Percentiles rank a stretch among this genome's conserved stretches.
Conservation (phyloP, 1,140 invertebrate species). For the Papilio polytes region DNA sequence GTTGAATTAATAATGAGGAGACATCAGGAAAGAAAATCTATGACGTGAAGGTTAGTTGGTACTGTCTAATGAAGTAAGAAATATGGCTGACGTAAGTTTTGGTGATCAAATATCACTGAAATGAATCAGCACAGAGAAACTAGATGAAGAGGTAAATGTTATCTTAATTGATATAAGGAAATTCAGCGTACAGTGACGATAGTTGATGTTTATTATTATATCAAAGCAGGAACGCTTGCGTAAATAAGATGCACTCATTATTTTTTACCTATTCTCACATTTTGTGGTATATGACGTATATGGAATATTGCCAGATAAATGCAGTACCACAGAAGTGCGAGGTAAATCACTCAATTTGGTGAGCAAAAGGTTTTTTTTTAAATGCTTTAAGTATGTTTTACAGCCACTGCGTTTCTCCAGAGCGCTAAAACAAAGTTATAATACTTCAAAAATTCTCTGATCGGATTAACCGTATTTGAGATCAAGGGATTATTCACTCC, state of each 20-base stretch:
- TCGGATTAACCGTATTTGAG: background rate
- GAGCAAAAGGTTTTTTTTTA: background rate
- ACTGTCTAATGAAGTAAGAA: background rate
- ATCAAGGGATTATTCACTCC: background rate
- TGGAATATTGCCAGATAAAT: conserved; percentile 29
- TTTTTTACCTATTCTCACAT: conserved; percentile 1
- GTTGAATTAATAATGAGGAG: background rate
- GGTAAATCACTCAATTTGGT: background rate
- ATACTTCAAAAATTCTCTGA: too few relatives aligned
- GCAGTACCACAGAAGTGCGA: background rate
- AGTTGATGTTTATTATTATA: background rate
- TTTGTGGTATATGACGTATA: conserved; percentile 16
- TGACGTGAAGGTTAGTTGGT: background rate
- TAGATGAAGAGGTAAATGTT: background rate
- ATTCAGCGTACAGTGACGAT: background rate
- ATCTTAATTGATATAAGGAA: background rate
- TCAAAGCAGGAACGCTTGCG: background rate
- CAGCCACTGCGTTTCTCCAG: too few relatives aligned
- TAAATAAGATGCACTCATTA: conserved; percentile 26
- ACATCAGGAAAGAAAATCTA: background rate
- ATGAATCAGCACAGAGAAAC: background rate
- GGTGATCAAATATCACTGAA: background rate
- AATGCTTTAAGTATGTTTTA: background rate
- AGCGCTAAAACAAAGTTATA: too few relatives aligned
- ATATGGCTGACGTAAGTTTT: background rate